Base-by-base conservation (phyloP, 1,140 invertebrate genomes). In the Adoxophyes honmai region DNA sequence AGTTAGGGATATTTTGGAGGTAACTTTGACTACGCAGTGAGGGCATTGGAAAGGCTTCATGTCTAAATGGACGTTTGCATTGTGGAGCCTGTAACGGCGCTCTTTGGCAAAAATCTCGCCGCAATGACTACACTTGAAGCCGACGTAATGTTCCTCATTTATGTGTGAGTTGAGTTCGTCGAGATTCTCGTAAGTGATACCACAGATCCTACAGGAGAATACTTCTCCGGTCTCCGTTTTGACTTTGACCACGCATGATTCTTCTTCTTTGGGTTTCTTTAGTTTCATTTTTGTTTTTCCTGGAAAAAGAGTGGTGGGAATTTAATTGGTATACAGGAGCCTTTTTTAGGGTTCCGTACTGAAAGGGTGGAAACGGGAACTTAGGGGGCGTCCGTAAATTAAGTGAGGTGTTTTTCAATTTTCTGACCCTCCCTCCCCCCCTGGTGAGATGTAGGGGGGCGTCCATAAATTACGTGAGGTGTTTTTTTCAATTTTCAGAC, bases 141-240 rank as follows among this genome's bases (percentile, higher is more conserved):
- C 11, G 16, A 38, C 13, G 6, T 44, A 39, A 13, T 16, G 37
- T 9, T 14, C 34, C 18, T 39, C 11, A 9, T 52, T 55, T 33
- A 36, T 52, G 38, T 52, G 44, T 33, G 18, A 7, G 10, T 21
- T 57, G 15, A 48, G 42, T 13, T 48, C 16, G 11, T 57, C 36
- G 6, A 57, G 3, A 35, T 15, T 6, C 4, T 38, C 21, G 6
- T 48, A 48, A n/a, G 9, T 48, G 4, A 14, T 18, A 10, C 42
- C 42, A 1, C 42, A 48, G n/a, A 6, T 21, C 14, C 34, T 60
- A 34, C 62, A 64, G 0, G 58, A 60, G 33, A 52, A 64, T 28
- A 52, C 9, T 4, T 33, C 1, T 0, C 34, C 55, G 0, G 35
- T 34, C 4, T 55, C 44, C 0, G 34, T 60, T 39, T 55, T 14